phyloP scores from a whole-genome alignment of 2,888 invertebrate genomes.

The Pomacea canaliculata region DNA sequence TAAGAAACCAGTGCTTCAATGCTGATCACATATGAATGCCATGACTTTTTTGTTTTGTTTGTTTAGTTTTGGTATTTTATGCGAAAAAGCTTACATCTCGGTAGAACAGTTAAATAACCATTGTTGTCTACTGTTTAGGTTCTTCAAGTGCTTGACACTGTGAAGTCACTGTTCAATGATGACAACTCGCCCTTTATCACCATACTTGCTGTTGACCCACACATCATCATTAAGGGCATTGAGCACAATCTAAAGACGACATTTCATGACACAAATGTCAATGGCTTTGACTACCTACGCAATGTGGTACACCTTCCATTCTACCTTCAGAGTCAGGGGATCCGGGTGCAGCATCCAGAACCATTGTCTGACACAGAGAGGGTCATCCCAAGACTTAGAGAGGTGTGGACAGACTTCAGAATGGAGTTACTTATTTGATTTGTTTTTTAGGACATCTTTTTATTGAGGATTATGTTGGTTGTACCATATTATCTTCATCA shows the following conservation, averaged over 20 bases:
- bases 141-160: conserved; percentile 84
- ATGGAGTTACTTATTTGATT: background rate
- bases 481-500: no score
- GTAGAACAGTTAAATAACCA: no score
- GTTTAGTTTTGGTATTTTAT: no score
- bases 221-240: conserved; percentile 93
- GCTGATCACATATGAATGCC: no score
- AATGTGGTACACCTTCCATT: conserved; percentile 98
- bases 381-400: conserved; percentile 11
- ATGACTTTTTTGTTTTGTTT: no score
- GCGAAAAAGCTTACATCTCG: no score
- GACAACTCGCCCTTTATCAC: conserved; percentile 95
- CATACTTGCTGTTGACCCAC: conserved; percentile 96
- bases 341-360: conserved; percentile 74
- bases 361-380: conserved; percentile 11
- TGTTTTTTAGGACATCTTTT: background rate
- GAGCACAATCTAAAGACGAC: conserved; percentile 63
- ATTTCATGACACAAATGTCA: conserved; percentile 87
- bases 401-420: background rate
- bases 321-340: conserved; percentile 95
- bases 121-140: conserved; percentile 17
- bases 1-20: no score
- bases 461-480: background rate
- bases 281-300: conserved; percentile 89
- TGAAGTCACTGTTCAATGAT: conserved; percentile 94